Percentiles rank a stretch among this genome's conserved stretches.
phyloP scores from a whole-genome alignment of 2,888 invertebrate species.

The Agrochola macilenta region DNA sequence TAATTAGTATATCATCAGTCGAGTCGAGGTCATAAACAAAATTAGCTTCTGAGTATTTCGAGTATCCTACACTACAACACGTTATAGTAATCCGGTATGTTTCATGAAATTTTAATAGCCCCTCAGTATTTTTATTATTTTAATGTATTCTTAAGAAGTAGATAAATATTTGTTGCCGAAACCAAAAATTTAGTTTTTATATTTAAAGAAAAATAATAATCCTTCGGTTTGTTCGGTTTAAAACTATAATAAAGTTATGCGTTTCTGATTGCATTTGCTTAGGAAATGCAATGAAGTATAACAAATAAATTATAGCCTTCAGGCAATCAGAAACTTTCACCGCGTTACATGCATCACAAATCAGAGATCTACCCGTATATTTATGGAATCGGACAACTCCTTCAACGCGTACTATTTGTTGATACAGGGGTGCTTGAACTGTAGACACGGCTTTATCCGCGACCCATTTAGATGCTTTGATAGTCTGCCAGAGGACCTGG shows the following conservation, averaged over 20 bases:
- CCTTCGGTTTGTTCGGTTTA: too few relatives aligned
- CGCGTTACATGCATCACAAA: constrained; percentile 20
- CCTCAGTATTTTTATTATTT: not conserved
- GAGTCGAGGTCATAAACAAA: not conserved
- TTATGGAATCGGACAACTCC: constrained; percentile 27
- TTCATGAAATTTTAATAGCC: not conserved
- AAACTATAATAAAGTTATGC: too few relatives aligned
- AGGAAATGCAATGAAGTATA: not conserved
- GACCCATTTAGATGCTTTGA: constrained; percentile 54
- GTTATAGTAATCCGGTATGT: not conserved
- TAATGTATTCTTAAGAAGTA: not conserved
- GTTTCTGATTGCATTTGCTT: not conserved
- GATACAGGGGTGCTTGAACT: constrained; percentile 56
- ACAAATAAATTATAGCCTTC: constrained; percentile 1
- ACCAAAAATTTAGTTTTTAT: too few relatives aligned
- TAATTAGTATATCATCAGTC: not conserved
- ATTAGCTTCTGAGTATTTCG: constrained; percentile 13
- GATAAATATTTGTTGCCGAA: not conserved
- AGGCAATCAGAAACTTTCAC: not conserved
- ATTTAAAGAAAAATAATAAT: too few relatives aligned
- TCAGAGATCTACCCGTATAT: constrained; percentile 32
- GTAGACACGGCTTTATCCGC: constrained; percentile 33
- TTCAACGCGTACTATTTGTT: constrained; percentile 41
- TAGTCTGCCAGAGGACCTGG: constrained; percentile 45
- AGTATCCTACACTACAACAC: not conserved